Evolutionary conservation across 1,140 invertebrate genomes (phyloP).

Genomic region (Caenorhabditis inopinata): DNA sequence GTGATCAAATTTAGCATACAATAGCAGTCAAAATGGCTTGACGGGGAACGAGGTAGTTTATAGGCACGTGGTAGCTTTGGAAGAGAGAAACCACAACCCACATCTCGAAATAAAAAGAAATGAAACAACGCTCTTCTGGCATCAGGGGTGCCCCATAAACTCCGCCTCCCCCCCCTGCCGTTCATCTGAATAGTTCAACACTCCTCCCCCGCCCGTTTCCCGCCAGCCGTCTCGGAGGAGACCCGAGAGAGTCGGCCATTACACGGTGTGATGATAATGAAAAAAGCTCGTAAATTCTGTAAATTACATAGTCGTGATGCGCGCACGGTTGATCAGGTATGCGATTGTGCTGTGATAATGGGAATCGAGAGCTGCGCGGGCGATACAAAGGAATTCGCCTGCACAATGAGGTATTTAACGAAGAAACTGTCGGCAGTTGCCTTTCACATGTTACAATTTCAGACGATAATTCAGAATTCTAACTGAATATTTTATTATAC

Average conservation of each 20-base stretch:
- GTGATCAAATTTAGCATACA: slow-evolving; percentile 1
- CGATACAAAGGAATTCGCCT: neutral
- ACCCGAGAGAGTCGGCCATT: neutral
- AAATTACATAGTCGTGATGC: slow-evolving; percentile 8
- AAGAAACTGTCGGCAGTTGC: too few relatives aligned
- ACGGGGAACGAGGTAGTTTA: too few relatives aligned
- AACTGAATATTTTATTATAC: too few relatives aligned
- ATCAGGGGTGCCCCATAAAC: neutral
- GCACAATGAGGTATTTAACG: neutral
- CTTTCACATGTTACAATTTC: too few relatives aligned
- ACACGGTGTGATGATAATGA: slow-evolving; percentile 32
- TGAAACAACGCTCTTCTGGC: neutral
- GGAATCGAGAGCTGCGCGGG: neutral
- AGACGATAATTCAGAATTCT: too few relatives aligned
- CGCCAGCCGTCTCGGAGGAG: neutral
- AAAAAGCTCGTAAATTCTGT: slow-evolving; percentile 31
- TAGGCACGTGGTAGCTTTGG: neutral
- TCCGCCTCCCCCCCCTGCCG: neutral
- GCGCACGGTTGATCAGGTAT: neutral
- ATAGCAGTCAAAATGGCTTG: slow-evolving; percentile 23
- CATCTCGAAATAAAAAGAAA: slow-evolving; percentile 17
- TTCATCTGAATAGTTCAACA: too few relatives aligned
- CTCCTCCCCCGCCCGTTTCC: neutral
- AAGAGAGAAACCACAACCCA: neutral
- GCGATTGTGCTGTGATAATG: neutral